Percentiles rank a stretch among this genome's conserved stretches.
phyloP scores from a whole-genome alignment of 2,888 invertebrate genomes.

The Lamellibrachia satsuma region DNA sequence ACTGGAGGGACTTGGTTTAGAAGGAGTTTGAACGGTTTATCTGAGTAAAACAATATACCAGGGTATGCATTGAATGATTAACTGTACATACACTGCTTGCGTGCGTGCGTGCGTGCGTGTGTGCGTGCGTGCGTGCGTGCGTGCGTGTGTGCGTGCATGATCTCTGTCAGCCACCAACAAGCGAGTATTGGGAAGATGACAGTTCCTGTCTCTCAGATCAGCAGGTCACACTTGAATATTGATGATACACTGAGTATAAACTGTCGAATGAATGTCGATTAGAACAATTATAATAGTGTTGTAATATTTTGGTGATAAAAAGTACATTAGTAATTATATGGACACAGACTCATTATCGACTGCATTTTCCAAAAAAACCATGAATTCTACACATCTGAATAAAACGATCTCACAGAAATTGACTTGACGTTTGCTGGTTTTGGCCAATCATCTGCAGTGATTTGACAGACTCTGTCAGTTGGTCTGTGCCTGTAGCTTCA shows the following conservation, averaged over 20 bases:
- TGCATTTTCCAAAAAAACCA: not conserved
- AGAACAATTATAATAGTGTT: not conserved
- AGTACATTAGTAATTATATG: not conserved
- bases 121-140: not conserved
- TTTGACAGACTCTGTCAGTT: slow-evolving; percentile 11
- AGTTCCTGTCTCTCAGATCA: not conserved
- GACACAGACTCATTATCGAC: not conserved
- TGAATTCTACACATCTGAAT: not conserved
- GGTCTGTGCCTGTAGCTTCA: not conserved
- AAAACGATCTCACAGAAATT: not conserved
- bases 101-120: not conserved
- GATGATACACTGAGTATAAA: not conserved
- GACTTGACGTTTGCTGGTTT: not conserved
- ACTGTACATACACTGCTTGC: not conserved
- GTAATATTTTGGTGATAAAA: not conserved
- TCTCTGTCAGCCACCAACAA: not conserved
- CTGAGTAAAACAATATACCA: not conserved
- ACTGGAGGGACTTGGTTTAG: not conserved
- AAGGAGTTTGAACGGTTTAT: not conserved
- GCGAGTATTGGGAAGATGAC: not conserved
- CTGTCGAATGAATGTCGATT: too few species aligned
- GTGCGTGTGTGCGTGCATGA: not conserved
- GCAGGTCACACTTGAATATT: not conserved
- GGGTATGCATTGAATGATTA: not conserved
- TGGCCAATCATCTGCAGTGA: not conserved